phyloP scores from a whole-genome alignment of 1,140 invertebrate genomes.

The Cyclina sinensis region DNA sequence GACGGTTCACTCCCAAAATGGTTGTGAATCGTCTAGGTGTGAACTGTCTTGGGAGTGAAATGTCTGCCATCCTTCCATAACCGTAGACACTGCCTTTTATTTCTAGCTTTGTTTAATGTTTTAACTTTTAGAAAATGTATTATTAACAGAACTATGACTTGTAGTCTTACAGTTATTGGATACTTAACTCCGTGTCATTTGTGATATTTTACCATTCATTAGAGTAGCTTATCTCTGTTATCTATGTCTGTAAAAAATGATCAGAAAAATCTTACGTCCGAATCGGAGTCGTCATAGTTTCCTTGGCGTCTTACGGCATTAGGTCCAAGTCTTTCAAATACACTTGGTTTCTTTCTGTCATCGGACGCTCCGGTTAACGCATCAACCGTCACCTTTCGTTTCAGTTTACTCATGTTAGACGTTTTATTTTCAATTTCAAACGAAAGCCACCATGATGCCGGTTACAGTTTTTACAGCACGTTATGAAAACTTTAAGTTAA shows the following conservation, averaged over 20 bases:
- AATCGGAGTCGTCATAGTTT: conserved; percentile 50
- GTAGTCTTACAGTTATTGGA: too few species aligned
- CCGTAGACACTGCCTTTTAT: too few species aligned
- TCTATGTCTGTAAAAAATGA: conserved; percentile 9
- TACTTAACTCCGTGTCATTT: too few species aligned
- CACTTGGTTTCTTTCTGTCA: conserved; percentile 80
- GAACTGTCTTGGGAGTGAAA: too few species aligned
- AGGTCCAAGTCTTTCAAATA: conserved; percentile 83
- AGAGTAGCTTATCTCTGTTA: too few species aligned
- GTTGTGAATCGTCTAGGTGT: too few species aligned
- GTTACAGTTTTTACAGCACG: not conserved
- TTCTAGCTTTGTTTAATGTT: too few species aligned
- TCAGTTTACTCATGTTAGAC: conserved; percentile 78
- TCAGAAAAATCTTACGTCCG: conserved; percentile 39
- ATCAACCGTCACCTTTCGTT: conserved; percentile 82
- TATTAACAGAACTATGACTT: too few species aligned
- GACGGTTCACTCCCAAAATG: too few species aligned
- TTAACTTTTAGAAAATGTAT: too few species aligned
- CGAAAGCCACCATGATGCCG: not conserved
- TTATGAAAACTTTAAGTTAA: not conserved
- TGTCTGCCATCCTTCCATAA: too few species aligned
- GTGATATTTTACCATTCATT: too few species aligned
- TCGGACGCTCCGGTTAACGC: conserved; percentile 72
- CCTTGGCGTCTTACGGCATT: conserved; percentile 64
- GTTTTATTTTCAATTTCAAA: not conserved